These are phyloP conservation scores for Masnerella sp. DNA, from an alignment of 2,888 invertebrate species.

Conservation along the genomic window DNA sequence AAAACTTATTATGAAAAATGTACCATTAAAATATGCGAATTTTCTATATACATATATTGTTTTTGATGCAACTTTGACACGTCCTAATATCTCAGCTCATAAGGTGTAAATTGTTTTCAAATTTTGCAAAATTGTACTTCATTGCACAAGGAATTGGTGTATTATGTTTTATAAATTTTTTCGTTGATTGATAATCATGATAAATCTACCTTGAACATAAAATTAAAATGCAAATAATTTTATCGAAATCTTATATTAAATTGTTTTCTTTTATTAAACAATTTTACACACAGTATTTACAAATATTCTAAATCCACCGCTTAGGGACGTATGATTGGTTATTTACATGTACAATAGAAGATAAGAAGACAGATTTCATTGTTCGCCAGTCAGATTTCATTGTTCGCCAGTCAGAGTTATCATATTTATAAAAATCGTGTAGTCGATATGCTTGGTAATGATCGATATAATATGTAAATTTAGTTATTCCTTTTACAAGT, in stretches of 20 bases:
- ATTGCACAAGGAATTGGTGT: too few relatives aligned
- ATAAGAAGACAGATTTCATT: not conserved
- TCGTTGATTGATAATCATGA: too few relatives aligned
- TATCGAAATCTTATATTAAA: not conserved
- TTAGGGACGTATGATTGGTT: not conserved
- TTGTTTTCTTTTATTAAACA: not conserved
- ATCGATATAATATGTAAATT: conserved; percentile 1
- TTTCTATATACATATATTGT: too few relatives aligned
- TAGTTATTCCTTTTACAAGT: not conserved
- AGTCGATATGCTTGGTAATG: not conserved
- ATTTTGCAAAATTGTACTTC: too few relatives aligned
- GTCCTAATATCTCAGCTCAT: too few relatives aligned
- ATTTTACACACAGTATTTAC: not conserved
- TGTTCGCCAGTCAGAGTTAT: not conserved
- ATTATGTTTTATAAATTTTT: too few relatives aligned
- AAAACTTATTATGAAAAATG: too few relatives aligned
- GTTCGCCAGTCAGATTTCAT: not conserved
- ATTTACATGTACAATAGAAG: not conserved
- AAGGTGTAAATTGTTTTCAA: too few relatives aligned
- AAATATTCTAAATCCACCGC: not conserved
- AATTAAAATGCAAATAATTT: too few relatives aligned
- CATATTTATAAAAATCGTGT: not conserved
- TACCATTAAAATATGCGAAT: too few relatives aligned
- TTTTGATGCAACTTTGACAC: too few relatives aligned
- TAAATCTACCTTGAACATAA: too few relatives aligned